These are phyloP conservation scores for Amiota minor DNA, from an alignment of 2,888 invertebrate species.

Conservation along the genomic window DNA sequence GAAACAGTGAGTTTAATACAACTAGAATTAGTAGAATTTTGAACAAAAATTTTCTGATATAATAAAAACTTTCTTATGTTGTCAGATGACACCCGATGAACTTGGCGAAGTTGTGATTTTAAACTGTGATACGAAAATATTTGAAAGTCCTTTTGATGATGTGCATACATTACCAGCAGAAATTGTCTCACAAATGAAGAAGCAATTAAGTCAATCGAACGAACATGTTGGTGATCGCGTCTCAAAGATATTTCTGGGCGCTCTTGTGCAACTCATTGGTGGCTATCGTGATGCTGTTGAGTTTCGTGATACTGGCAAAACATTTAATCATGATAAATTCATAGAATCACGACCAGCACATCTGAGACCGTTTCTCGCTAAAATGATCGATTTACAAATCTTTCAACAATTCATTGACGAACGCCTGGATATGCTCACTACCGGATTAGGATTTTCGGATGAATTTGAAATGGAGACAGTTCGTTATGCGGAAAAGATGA, in stretches of 20 bases:
- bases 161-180: constrained; percentile 90
- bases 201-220: constrained; percentile 73
- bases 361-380: constrained; percentile 90
- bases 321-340: constrained; percentile 90
- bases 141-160: constrained; percentile 92
- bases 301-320: constrained; percentile 81
- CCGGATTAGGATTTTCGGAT: constrained; percentile 93
- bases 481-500: constrained; percentile 75
- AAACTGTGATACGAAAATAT: constrained; percentile 91
- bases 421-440: constrained; percentile 90
- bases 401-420: constrained; percentile 96
- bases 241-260: constrained; percentile 89
- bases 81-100: constrained; percentile 81
- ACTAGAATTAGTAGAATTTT: too few species aligned
- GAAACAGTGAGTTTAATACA: constrained; percentile 74
- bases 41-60: constrained; percentile 18
- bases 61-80: neutral
- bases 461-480: constrained; percentile 94
- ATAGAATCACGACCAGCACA: constrained; percentile 87
- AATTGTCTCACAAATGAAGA: constrained; percentile 79
- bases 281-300: constrained; percentile 93
- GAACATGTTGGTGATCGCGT: constrained; percentile 91
- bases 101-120: constrained; percentile 95
- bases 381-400: constrained; percentile 94
- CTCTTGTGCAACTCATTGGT: constrained; percentile 94